Percentiles rank a stretch among this genome's conserved stretches.
Conservation (phyloP, 2,888 invertebrate species). For the Eustalomyia histrio region DNA sequence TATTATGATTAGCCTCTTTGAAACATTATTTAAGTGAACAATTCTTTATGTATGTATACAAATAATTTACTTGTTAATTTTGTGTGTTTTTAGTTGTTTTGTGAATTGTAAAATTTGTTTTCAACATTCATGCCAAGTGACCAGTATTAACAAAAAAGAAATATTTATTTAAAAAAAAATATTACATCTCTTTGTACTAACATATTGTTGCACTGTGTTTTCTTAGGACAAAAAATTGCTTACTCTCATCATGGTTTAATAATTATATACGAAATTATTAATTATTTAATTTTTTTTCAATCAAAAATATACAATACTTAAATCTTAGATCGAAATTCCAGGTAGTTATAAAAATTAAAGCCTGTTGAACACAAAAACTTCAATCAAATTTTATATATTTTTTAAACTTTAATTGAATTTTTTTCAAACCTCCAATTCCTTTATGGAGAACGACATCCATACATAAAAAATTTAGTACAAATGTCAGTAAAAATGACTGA, state of each 20-base stretch:
- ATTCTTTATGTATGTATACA: constrained; percentile 28
- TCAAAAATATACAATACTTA: no score
- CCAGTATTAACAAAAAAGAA: constrained; percentile 10
- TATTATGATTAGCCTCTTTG: background rate
- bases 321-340: no score
- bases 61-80: constrained; percentile 50
- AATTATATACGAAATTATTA: no score
- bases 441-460: no score
- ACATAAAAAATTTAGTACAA: no score
- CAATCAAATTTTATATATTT: no score
- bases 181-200: background rate
- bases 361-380: no score
- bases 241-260: no score
- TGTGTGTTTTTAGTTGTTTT: constrained; percentile 5
- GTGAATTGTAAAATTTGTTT: background rate
- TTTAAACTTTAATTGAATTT: no score
- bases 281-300: background rate
- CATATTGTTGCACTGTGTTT: constrained; percentile 5
- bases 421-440: no score
- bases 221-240: background rate
- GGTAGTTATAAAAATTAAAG: no score
- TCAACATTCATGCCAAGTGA: constrained; percentile 28
- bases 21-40: background rate
- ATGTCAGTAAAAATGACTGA: no score
- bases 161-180: constrained; percentile 22